Evolutionary conservation across 1,140 invertebrate genomes (phyloP).

Genomic region (Tetranychus urticae): DNA sequence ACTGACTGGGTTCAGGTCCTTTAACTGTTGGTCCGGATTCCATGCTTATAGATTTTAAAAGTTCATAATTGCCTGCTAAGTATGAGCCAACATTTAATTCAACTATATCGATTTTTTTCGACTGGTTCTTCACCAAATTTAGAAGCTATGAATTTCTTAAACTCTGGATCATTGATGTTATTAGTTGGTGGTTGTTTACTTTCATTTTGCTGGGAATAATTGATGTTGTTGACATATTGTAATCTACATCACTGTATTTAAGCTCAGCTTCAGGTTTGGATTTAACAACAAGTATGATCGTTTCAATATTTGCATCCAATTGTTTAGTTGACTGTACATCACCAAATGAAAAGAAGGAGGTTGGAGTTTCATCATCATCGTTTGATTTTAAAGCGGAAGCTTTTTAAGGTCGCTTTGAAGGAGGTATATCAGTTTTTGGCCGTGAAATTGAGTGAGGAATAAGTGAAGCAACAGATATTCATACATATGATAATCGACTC

Average conservation of each 20-base stretch:
- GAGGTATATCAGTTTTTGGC: not conserved
- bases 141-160: constrained; percentile 1
- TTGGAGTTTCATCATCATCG: too few relatives aligned
- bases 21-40: not conserved
- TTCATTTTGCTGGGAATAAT: not conserved
- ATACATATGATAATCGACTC: too few relatives aligned
- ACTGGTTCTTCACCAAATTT: constrained; percentile 8
- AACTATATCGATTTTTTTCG: constrained; percentile 2
- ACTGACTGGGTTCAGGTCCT: not conserved
- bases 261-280: not conserved
- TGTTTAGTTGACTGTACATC: too few relatives aligned
- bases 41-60: constrained; percentile 3
- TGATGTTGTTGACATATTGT: not conserved
- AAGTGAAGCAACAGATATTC: not conserved
- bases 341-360: too few relatives aligned
- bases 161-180: not conserved
- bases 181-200: not conserved
- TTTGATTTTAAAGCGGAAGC: too few relatives aligned
- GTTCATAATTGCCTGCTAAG: constrained; percentile 1
- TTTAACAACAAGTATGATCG: not conserved
- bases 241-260: not conserved
- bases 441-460: not conserved
- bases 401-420: not conserved
- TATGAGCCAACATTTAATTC: constrained; percentile 4
- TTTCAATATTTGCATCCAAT: not conserved